Evolutionary conservation across 2,888 invertebrate genomes (phyloP).

Genomic region (Phyto melanocephala): DNA sequence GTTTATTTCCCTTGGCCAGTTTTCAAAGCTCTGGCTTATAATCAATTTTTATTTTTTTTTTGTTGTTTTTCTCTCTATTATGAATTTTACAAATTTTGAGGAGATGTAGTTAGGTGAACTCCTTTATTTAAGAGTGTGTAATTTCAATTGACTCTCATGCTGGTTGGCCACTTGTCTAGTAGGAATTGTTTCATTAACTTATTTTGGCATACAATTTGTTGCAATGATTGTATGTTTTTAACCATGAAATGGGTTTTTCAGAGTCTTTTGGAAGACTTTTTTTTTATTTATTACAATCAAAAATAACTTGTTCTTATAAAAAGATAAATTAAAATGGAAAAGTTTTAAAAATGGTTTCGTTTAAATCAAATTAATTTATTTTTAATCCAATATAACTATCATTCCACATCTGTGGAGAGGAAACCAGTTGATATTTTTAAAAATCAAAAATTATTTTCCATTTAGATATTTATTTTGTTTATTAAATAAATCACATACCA

Average conservation of each 20-base stretch:
- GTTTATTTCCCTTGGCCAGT: conserved; percentile 55
- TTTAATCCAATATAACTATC: too few relatives aligned
- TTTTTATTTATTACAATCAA: conserved; percentile 8
- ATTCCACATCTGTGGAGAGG: too few relatives aligned
- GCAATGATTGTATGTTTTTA: conserved; percentile 75
- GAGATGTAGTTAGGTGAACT: too few relatives aligned
- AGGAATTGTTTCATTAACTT: background rate
- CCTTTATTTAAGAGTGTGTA: background rate
- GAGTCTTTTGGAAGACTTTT: conserved; percentile 65
- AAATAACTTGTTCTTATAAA: background rate
- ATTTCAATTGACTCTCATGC: conserved; percentile 27
- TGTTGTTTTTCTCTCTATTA: too few relatives aligned
- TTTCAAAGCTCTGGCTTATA: conserved; percentile 50
- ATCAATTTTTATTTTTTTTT: conserved; percentile 46
- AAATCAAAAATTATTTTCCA: too few relatives aligned
- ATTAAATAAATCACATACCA: too few relatives aligned
- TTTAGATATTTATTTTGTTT: too few relatives aligned
- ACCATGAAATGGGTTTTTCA: conserved; percentile 79
- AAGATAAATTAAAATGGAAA: background rate
- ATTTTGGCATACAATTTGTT: background rate
- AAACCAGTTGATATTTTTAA: too few relatives aligned
- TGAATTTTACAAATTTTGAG: too few relatives aligned
- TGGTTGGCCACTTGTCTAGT: conserved; percentile 13
- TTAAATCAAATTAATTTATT: background rate
- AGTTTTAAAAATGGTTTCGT: background rate